Evolutionary conservation across 2,888 invertebrate genomes (phyloP).

Genomic region (Acheta domesticus): DNA sequence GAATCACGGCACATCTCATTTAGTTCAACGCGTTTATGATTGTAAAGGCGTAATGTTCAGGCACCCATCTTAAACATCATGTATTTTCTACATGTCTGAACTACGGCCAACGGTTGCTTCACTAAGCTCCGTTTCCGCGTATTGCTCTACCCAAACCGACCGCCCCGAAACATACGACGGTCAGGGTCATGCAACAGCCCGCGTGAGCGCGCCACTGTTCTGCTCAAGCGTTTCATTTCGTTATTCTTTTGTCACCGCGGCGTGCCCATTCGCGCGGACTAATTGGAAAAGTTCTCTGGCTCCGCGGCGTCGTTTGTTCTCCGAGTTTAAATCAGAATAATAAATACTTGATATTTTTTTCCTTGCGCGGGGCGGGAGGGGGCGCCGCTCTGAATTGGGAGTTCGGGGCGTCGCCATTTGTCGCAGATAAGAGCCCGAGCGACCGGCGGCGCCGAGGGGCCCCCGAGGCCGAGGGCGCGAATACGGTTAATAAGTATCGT

Average conservation of each 20-base stretch:
- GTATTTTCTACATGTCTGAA: too few species aligned
- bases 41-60: too few species aligned
- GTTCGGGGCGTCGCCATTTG: background rate
- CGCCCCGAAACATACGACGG: too few species aligned
- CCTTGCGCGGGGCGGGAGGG: background rate
- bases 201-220: too few species aligned
- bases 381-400: background rate
- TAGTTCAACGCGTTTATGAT: too few species aligned
- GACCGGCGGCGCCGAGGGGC: background rate
- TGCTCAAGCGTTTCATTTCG: background rate
- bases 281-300: background rate
- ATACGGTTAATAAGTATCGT: conserved; percentile 18
- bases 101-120: too few species aligned
- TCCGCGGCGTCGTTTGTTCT: conserved; percentile 8
- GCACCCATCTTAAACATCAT: too few species aligned
- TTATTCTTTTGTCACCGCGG: conserved; percentile 18
- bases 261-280: conserved; percentile 18
- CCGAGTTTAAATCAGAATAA: conserved; percentile 7
- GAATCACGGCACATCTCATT: too few species aligned
- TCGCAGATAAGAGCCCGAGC: background rate
- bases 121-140: too few species aligned
- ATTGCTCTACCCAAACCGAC: too few species aligned
- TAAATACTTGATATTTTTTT: conserved; percentile 7
- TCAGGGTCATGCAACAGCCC: too few species aligned
- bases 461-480: background rate